A percentile compares a stretch with the other conserved stretches of the same genome.
Conservation (phyloP, 2,797 vertebrate species). For the Discoglossus pictus region DNA sequence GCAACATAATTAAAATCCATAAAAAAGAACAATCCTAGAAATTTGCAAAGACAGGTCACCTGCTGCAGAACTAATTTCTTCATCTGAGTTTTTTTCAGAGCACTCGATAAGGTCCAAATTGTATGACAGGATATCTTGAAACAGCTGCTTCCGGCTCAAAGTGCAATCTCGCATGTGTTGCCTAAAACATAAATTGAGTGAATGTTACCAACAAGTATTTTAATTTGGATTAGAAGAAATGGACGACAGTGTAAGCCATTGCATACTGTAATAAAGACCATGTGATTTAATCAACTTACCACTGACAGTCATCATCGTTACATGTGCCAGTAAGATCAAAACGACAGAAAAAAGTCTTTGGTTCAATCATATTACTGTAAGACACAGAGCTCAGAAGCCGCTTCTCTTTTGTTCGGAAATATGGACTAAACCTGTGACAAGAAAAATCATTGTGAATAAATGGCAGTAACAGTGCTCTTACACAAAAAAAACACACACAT, state of each 20-base stretch:
- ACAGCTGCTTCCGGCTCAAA: constrained; percentile 84
- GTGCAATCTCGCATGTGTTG: constrained; percentile 94
- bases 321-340: constrained; percentile 95
- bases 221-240: too few species aligned
- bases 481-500: too few species aligned
- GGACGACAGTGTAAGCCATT: too few species aligned
- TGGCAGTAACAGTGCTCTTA: too few species aligned
- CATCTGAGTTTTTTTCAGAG: constrained; percentile 77
- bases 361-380: constrained; percentile 85
- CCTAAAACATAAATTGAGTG: constrained; percentile 70
- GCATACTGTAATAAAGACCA: too few species aligned
- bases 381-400: constrained; percentile 87
- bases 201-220: too few species aligned
- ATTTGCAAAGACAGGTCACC: constrained; percentile 66
- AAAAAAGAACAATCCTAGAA: too few species aligned
- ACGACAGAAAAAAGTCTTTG: constrained; percentile 87
- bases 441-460: not conserved
- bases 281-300: constrained; percentile 78
- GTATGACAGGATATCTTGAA: constrained; percentile 93
- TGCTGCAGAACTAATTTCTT: constrained; percentile 81
- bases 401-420: constrained; percentile 96
- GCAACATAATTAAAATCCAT: too few species aligned
- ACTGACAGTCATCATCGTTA: constrained; percentile 91
- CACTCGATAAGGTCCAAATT: constrained; percentile 88
- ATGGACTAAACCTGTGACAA: constrained; percentile 87